Conservation (phyloP, 2,113 vertebrate species). For the Hippocampus guttulatus region DNA sequence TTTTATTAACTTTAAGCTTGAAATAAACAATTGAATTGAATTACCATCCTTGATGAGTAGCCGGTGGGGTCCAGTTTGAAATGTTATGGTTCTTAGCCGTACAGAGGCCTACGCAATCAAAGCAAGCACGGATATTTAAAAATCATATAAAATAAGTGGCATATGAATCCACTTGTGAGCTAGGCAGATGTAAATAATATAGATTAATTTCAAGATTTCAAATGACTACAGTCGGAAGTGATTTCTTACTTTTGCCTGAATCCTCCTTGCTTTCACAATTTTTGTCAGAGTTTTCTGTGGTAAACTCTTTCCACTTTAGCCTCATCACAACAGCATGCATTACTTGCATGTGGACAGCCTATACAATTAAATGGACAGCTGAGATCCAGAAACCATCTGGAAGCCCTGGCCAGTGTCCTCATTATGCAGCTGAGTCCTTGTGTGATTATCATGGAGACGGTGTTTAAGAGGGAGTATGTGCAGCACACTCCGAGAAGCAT, state of each 20-base stretch:
- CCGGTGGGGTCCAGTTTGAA: no score
- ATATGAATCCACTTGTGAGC: neutral
- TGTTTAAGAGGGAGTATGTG: constrained; percentile 62
- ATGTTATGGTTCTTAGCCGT: no score
- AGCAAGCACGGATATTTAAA: no score
- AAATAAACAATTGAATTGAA: no score
- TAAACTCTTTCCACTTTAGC: constrained; percentile 44
- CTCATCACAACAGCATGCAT: constrained; percentile 29
- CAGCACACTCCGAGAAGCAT: constrained; percentile 64
- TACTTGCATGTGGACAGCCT: neutral
- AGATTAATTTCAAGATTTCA: neutral
- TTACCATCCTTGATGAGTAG: neutral
- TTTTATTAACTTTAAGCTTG: no score
- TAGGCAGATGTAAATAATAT: neutral
- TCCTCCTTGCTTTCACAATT: neutral
- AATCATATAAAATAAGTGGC: no score
- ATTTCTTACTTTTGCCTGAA: neutral
- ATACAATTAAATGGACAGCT: constrained; percentile 7
- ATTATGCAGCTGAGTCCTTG: constrained; percentile 58
- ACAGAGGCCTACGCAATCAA: no score
- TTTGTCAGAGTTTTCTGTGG: neutral
- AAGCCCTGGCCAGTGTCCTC: constrained; percentile 27
- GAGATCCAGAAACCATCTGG: neutral
- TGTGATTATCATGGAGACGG: constrained; percentile 62
- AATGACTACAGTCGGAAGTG: neutral